Conservation (phyloP, 2,113 vertebrate species). For the Megalops atlanticus region DNA sequence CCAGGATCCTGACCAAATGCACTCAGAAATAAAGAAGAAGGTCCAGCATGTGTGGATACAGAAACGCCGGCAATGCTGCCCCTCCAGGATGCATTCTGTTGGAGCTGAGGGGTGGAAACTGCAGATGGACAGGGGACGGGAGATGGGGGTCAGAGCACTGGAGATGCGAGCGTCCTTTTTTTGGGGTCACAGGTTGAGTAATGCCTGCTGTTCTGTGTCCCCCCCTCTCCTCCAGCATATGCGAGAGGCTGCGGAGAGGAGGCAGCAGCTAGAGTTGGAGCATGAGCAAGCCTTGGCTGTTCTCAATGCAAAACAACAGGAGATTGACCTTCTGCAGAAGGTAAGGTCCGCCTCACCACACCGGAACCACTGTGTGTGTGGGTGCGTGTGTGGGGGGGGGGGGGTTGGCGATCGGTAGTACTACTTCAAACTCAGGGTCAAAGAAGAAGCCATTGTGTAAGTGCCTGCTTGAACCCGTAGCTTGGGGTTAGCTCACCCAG, state of each 20-base stretch:
- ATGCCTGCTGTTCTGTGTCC: constrained; percentile 59
- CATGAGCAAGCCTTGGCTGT: constrained; percentile 98
- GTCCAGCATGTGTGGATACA: neutral
- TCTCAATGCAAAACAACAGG: constrained; percentile 96
- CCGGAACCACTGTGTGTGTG: constrained; percentile 22
- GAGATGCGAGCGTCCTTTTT: constrained; percentile 47
- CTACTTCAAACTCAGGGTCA: too few species aligned
- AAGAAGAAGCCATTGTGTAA: constrained; percentile 41
- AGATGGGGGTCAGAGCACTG: constrained; percentile 48
- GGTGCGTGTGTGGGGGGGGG: too few species aligned
- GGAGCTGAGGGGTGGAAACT: neutral
- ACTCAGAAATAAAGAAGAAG: neutral
- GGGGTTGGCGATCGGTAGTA: too few species aligned
- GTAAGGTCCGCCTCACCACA: constrained; percentile 62
- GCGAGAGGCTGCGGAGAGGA: constrained; percentile 95
- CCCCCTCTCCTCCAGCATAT: constrained; percentile 82
- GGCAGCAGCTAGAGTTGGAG: constrained; percentile 98
- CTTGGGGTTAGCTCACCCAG: neutral
- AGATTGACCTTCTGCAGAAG: constrained; percentile 97
- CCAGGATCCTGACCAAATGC: neutral
- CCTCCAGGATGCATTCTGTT: neutral
- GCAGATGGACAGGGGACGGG: neutral
- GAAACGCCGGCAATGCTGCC: neutral
- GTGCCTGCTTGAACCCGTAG: neutral
- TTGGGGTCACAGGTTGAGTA: constrained; percentile 55